These are phyloP conservation scores for Periphyllus acericola DNA, from an alignment of 2,888 invertebrate genomes.

Conservation along the genomic window DNA sequence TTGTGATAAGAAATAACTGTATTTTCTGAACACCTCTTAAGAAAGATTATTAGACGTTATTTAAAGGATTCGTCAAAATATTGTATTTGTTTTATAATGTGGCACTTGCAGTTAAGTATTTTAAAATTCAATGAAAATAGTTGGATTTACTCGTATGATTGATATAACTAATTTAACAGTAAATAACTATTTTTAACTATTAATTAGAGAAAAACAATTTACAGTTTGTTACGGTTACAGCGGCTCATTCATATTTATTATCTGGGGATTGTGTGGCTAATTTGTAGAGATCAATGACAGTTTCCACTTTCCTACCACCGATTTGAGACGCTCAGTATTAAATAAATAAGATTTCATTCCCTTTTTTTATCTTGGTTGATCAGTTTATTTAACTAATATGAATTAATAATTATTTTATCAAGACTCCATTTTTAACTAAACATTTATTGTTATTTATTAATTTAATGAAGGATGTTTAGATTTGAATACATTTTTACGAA, in stretches of 20 bases:
- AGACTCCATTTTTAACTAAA: no score
- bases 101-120: not conserved
- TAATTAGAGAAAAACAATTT: not conserved
- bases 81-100: not conserved
- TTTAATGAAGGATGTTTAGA: no score
- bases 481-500: no score
- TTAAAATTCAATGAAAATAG: not conserved
- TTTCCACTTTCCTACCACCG: slow-evolving; percentile 44
- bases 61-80: not conserved
- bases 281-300: slow-evolving; percentile 47
- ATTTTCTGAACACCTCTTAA: no score
- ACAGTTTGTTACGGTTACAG: slow-evolving; percentile 8
- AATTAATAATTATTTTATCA: not conserved
- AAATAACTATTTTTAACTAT: no score
- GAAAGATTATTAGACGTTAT: no score
- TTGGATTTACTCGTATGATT: no score
- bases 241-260: not conserved
- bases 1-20: no score
- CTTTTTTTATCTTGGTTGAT: not conserved
- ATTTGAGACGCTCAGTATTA: slow-evolving; percentile 32
- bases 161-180: no score
- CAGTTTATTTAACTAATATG: not conserved
- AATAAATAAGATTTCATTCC: slow-evolving; percentile 12
- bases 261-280: slow-evolving; percentile 38
- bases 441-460: no score